Evolutionary conservation across 2,888 invertebrate species (phyloP).

Genomic region (Helleia helle): DNA sequence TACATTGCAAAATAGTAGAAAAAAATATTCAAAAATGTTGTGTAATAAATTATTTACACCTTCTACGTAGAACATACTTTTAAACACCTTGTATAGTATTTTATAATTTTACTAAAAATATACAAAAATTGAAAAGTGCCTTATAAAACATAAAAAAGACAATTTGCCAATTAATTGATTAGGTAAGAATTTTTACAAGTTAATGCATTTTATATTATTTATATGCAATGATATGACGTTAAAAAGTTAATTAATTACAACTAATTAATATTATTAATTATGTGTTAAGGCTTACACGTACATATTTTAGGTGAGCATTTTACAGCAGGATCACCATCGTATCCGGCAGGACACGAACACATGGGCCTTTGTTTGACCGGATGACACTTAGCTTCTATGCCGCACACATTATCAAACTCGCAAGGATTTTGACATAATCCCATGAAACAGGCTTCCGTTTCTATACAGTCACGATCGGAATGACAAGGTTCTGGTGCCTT

Average conservation of each 20-base stretch:
- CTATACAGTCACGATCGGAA: conserved; percentile 88
- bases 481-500: conserved; percentile 86
- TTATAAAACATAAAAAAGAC: no score
- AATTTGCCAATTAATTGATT: no score
- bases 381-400: conserved; percentile 82
- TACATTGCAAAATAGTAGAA: not conserved
- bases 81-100: no score
- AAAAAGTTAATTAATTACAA: conserved; percentile 8
- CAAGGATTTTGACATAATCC: conserved; percentile 88
- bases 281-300: conserved; percentile 81
- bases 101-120: no score
- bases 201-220: no score
- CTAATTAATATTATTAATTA: conserved; percentile 27
- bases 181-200: no score
- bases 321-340: conserved; percentile 86
- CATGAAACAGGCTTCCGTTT: conserved; percentile 87
- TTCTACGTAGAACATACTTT: no score
- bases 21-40: no score
- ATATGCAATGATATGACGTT: not conserved
- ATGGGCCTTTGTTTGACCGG: conserved; percentile 88
- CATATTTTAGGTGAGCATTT: conserved; percentile 86
- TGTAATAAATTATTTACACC: no score
- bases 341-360: conserved; percentile 86
- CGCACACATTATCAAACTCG: conserved; percentile 85
- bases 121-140: no score